Evolutionary conservation across 2,113 vertebrate genomes (phyloP), one percentile per base, ranked within the genome.

Genomic region (Neodon shergylaensis): DNA sequence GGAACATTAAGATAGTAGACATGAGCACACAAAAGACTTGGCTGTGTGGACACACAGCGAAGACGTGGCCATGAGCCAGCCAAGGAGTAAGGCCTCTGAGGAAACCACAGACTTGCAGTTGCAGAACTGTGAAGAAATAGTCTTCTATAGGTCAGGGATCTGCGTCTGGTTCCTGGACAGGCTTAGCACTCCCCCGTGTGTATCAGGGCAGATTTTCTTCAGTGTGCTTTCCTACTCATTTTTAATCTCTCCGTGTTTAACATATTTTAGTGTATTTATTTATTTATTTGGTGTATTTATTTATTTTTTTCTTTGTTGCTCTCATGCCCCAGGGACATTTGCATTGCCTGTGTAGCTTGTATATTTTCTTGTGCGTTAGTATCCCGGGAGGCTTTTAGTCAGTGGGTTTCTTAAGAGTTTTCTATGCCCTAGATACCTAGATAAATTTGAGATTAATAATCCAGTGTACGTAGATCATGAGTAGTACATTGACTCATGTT

Each of bases 401-500:
- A 36, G 6, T 74, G 65, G 82, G 26, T 89, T 94, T 91, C 47
- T 77, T 88, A 19, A 58, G 9, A 92, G 66, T 96, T 44, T 81
- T 76, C 1, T 66, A 9, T 83, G 5, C 58, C n/a, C 24, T 82
- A 21, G 16, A 17, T 52, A 12, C n/a, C 24, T 82, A 21, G 16
- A 17, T 52, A 12, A 68, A 44, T 49, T 7, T 92, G 49, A 92
- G 87, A 90, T 94, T 76, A 81, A 88, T 58, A 94, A 92, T 76
- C 17, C 13, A 77, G 0, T 77, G 66, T n/a, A 39, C 14, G 92
- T 68, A 78, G 21, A 49, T 6, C 33, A 44, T 7, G 19, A 88
- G 49, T 73, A 33, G 22, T 17, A 31, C 74, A 94, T 93, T 83
- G 92, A 66, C 61, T 94, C 84, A 4, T 73, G 68, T 85, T 68